Evolutionary conservation across 2,888 invertebrate species (phyloP), one percentile per base, ranked within the genome.

Genomic region (Drosophila siamana): DNA sequence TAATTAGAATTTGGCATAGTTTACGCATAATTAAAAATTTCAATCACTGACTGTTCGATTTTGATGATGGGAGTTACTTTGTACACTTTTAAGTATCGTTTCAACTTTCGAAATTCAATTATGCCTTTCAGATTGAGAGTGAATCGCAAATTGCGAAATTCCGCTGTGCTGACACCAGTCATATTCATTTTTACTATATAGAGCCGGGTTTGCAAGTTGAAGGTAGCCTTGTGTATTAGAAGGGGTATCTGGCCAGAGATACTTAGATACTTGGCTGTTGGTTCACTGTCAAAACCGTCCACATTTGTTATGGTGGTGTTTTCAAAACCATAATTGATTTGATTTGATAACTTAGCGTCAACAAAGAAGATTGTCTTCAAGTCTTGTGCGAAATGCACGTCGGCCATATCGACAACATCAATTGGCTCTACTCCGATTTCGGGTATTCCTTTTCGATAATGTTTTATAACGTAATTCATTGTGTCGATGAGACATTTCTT

Each of bases 281-380:
- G 84, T 51, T 86, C 71, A 43, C 56, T 66, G 4, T 40, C 54
- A 33, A 88, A 87, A 11, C 88, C 87, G 40, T 59, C 57, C 4
- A 80, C 60, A 4, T 61, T 63, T 7, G 79, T 75, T 7, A 86
- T 76, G 0, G 70, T 85, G 9, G 74, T 50, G 40, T 75, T 78
- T 41, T 80, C 79, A 26, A 86, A 74, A 1, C 86, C 86, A 44
- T 82, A 78, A 38, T 80, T 78, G 1, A 78, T 62, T 51, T 81
- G 75, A 6, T 78, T 44, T 7, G 30, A 56, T 4, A 82, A 26
- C 16, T 59, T 30, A 6, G 69, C 52, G 6, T 4, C 6, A 15
- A 66, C 19, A 19, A 19, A 19, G 19, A 19, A 19, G 1, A 28
- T 28, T 28, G 28, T 9, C 19, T 19, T 19, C 3, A 2, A 9